Percentiles rank a stretch among this genome's conserved stretches.
These are phyloP conservation scores for Andricus grossulariae DNA, from an alignment of 1,140 invertebrate species.

Conservation along the genomic window DNA sequence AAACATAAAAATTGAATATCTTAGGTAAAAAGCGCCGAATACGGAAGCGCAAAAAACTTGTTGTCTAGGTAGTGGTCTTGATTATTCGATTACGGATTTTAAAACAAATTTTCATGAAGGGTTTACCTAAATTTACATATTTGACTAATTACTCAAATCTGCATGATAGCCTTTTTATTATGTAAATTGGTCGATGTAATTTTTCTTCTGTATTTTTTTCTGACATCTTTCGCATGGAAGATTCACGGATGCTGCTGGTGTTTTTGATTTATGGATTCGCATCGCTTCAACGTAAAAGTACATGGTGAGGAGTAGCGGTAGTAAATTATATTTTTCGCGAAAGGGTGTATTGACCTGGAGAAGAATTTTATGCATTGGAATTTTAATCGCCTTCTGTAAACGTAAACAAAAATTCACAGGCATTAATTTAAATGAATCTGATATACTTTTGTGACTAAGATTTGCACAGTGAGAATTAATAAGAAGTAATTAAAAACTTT, in stretches of 20 bases:
- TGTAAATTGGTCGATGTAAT: neutral
- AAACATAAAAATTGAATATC: too few species aligned
- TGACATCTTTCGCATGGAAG: neutral
- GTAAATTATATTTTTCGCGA: constrained; percentile 9
- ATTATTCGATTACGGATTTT: too few species aligned
- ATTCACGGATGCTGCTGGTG: neutral
- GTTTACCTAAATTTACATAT: too few species aligned
- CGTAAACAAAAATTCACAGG: constrained; percentile 1
- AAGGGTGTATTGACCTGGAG: constrained; percentile 6
- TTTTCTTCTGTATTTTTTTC: constrained; percentile 10
- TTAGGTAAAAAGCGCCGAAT: too few species aligned
- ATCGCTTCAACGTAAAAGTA: constrained; percentile 10
- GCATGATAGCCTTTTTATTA: neutral
- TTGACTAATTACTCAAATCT: neutral
- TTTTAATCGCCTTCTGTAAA: constrained; percentile 3
- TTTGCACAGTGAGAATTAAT: too few species aligned
- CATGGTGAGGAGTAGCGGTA: constrained; percentile 1
- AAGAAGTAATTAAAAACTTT: too few species aligned
- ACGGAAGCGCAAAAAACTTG: too few species aligned
- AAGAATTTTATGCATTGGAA: constrained; percentile 1
- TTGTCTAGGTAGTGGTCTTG: too few species aligned
- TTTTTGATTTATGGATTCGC: constrained; percentile 19
- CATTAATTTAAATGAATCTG: neutral
- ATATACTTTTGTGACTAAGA: neutral
- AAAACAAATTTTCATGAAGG: too few species aligned